A percentile compares a stretch with the other conserved stretches of the same genome.
These are phyloP conservation scores for Pipistrellus pipistrellus DNA, from an alignment of 2,797 vertebrate genomes.

Conservation along the genomic window DNA sequence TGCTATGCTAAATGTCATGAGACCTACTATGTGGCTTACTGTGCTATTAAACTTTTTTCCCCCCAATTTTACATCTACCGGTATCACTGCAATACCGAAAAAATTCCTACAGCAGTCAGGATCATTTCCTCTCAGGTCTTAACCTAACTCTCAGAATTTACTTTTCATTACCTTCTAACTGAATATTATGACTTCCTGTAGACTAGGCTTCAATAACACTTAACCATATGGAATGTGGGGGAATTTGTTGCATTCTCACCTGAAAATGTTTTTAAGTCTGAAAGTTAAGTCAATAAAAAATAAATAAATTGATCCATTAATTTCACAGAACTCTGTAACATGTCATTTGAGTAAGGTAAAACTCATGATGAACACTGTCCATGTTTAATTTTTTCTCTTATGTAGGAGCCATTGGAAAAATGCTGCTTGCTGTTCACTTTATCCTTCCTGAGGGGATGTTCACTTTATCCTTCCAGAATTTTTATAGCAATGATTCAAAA, in stretches of 20 bases:
- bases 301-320: conserved; percentile 3
- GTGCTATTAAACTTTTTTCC: rapidly evolving
- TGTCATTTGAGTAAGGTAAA: not conserved
- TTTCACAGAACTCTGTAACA: not conserved
- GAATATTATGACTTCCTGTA: conserved; percentile 44
- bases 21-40: not conserved
- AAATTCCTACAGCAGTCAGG: not conserved
- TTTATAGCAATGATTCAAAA: not conserved
- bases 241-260: not conserved
- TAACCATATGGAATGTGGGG: not conserved
- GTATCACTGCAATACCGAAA: not conserved
- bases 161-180: not conserved
- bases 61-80: not conserved
- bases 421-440: not conserved
- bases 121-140: not conserved
- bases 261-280: conserved; percentile 39
- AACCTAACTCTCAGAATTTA: conserved; percentile 36
- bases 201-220: not conserved
- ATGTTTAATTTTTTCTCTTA: not conserved
- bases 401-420: not conserved
- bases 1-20: not conserved
- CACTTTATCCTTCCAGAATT: conserved; percentile 8
- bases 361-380: not conserved
- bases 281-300: conserved; percentile 31
- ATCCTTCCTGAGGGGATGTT: not conserved